Evolutionary conservation across 92 coral and sea anemone genomes (phyloP).

Genomic region (Siderastrea siderea): DNA sequence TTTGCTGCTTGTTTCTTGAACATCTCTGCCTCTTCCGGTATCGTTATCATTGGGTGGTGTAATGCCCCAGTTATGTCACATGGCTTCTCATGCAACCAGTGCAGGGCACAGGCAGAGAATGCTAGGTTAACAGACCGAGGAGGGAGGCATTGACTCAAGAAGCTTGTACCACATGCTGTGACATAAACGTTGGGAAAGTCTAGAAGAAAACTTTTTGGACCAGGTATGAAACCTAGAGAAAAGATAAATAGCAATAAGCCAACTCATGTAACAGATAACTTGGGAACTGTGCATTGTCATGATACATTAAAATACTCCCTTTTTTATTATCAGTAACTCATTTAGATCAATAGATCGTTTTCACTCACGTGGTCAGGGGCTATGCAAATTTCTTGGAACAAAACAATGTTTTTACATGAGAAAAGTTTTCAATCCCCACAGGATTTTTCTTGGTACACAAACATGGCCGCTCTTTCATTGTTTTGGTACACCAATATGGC

Average conservation of each 20-base stretch:
- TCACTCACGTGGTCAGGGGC: too few species aligned
- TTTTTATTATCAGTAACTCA: too few species aligned
- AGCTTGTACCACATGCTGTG: conserved; percentile 74
- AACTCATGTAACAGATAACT: too few species aligned
- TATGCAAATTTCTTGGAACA: too few species aligned
- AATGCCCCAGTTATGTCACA: conserved; percentile 74
- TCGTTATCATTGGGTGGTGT: conserved; percentile 62
- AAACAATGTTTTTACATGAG: too few species aligned
- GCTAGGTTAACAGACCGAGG: conserved; percentile 51
- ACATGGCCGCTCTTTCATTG: too few species aligned
- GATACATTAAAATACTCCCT: too few species aligned
- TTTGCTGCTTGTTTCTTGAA: conserved; percentile 75
- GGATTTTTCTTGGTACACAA: too few species aligned
- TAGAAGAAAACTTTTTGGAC: conserved; percentile 54
- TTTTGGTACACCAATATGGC: too few species aligned
- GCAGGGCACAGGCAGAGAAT: conserved; percentile 70
- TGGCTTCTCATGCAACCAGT: conserved; percentile 78
- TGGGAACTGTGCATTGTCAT: too few species aligned
- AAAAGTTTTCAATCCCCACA: too few species aligned
- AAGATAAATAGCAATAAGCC: background rate
- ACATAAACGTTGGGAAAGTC: conserved; percentile 75
- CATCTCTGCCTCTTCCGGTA: conserved; percentile 60
- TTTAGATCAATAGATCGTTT: too few species aligned
- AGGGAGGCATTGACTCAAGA: conserved; percentile 78
- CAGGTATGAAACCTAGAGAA: conserved; percentile 69